Percentiles rank a stretch among this genome's conserved stretches.
Evolutionary conservation across 2,888 invertebrate genomes (phyloP).

Genomic region (Rotaria socialis): DNA sequence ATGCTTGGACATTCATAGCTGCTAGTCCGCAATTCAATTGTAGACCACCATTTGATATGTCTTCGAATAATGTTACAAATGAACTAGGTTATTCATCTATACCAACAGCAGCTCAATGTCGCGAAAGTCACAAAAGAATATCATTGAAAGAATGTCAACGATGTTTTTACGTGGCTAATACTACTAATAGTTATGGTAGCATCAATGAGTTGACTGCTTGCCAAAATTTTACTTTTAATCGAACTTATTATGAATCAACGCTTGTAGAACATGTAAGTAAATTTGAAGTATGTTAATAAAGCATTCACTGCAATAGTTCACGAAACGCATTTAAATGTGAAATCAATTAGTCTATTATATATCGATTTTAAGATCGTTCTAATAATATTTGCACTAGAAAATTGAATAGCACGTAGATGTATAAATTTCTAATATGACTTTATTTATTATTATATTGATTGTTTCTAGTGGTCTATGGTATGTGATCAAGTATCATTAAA

Average conservation of each 20-base stretch:
- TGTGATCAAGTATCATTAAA: constrained; percentile 22
- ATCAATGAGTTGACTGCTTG: not conserved
- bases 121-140: not conserved
- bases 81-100: too few species aligned
- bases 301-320: not conserved
- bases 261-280: not conserved
- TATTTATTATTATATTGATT: too few species aligned
- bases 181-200: not conserved
- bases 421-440: too few species aligned
- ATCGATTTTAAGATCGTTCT: too few species aligned
- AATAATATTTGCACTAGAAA: too few species aligned
- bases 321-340: too few species aligned
- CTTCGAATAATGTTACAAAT: not conserved
- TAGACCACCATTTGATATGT: not conserved
- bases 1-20: constrained; percentile 4
- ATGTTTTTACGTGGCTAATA: not conserved
- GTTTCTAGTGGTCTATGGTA: constrained; percentile 3
- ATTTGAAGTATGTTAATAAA: not conserved
- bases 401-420: too few species aligned
- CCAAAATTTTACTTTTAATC: not conserved
- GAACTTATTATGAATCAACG: not conserved
- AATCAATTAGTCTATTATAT: too few species aligned
- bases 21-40: not conserved
- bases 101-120: not conserved
- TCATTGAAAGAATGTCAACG: constrained; percentile 28